These are phyloP conservation scores for Anhinga anhinga DNA, from an alignment of 2,113 vertebrate genomes.

Conservation along the genomic window DNA sequence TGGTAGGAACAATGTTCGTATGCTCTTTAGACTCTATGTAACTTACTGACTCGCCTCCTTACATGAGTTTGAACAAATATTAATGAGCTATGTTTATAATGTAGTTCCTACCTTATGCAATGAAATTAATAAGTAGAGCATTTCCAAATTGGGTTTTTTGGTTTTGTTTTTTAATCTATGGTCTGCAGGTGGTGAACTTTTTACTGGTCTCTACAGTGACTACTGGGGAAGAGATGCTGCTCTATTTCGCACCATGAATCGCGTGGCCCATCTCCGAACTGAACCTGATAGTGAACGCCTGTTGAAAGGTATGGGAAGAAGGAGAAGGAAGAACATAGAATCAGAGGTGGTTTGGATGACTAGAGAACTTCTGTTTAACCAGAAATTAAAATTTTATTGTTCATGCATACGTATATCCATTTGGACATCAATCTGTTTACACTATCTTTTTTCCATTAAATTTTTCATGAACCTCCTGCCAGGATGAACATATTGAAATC, in stretches of 20 bases:
- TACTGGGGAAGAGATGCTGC: constrained; percentile 95
- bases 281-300: constrained; percentile 87
- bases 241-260: constrained; percentile 82
- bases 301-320: constrained; percentile 79
- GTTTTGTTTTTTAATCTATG: not conserved
- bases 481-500: not conserved
- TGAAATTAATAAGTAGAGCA: not conserved
- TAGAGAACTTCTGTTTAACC: not conserved
- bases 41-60: not conserved
- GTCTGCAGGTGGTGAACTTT: constrained; percentile 83
- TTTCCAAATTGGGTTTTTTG: not conserved
- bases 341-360: not conserved
- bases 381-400: not conserved
- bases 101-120: not conserved
- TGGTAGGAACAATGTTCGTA: not conserved
- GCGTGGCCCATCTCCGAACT: constrained; percentile 81
- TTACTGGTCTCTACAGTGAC: constrained; percentile 89
- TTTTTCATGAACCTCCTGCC: not conserved
- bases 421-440: not conserved
- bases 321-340: not conserved
- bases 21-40: not conserved
- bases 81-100: not conserved
- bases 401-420: not conserved
- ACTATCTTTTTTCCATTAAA: not conserved
- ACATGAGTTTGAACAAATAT: not conserved